Percentiles rank a stretch among this genome's conserved stretches.
Conservation (phyloP, 2,888 invertebrate genomes). For the Nycteola revayana region DNA sequence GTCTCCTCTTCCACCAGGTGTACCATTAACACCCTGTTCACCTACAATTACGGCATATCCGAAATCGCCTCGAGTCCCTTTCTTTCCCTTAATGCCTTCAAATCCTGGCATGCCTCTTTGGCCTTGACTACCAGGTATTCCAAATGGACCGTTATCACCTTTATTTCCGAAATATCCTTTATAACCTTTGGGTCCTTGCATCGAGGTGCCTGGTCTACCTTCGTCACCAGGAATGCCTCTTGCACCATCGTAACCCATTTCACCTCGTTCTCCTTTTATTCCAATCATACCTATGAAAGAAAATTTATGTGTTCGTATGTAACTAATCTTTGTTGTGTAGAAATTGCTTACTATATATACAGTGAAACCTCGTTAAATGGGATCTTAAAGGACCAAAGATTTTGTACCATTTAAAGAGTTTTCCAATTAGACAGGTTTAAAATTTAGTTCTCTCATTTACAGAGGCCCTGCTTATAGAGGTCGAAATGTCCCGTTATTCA, state of each 20-base stretch:
- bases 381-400: too few relatives aligned
- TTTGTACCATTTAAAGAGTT: too few relatives aligned
- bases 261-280: constrained; percentile 58
- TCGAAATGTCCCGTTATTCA: too few relatives aligned
- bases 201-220: constrained; percentile 63
- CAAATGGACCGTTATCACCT: constrained; percentile 84
- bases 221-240: constrained; percentile 56
- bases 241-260: constrained; percentile 56
- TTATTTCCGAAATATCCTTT: constrained; percentile 86
- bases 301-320: too few relatives aligned
- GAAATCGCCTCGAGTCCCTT: constrained; percentile 72
- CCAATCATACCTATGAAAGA: constrained; percentile 36
- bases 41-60: constrained; percentile 72
- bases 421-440: too few relatives aligned
- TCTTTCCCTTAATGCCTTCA: constrained; percentile 82
- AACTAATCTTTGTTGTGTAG: too few relatives aligned
- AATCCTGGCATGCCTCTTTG: constrained; percentile 83
- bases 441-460: too few relatives aligned
- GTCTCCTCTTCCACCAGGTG: constrained; percentile 73
- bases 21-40: constrained; percentile 63
- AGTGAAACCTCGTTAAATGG: too few relatives aligned
- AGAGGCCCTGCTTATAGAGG: too few relatives aligned
- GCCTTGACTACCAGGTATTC: constrained; percentile 78
- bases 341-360: too few relatives aligned
- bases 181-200: constrained; percentile 70